Percentiles rank a stretch among this genome's conserved stretches.
Evolutionary conservation across 2,888 invertebrate genomes (phyloP).

Genomic region (Drosophila multiciliata): DNA sequence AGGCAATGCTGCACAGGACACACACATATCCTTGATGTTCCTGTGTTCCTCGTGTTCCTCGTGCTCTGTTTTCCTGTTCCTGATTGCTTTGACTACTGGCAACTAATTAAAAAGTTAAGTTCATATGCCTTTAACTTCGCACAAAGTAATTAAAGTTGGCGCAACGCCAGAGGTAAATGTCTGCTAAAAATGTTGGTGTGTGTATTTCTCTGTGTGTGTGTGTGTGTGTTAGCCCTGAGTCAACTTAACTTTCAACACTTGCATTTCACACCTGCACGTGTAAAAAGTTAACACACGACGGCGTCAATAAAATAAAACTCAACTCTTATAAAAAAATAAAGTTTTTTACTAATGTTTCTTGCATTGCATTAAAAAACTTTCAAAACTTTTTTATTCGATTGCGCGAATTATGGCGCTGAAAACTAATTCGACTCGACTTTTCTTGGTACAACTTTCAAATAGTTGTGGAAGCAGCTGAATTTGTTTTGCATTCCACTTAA

Average conservation of each 20-base stretch:
- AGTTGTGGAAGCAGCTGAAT: background rate
- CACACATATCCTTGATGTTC: conserved; percentile 11
- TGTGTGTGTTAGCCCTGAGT: conserved; percentile 40
- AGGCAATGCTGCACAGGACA: conserved; percentile 32
- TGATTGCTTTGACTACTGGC: conserved; percentile 71
- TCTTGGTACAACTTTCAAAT: background rate
- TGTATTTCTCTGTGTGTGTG: conserved; percentile 3
- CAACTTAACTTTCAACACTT: conserved; percentile 65
- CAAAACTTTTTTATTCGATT: conserved; percentile 29
- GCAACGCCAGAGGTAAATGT: conserved; percentile 61
- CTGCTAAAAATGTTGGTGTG: conserved; percentile 16
- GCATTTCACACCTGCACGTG: conserved; percentile 72
- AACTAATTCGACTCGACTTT: conserved; percentile 11
- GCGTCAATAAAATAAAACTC: conserved; percentile 46
- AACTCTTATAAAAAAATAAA: conserved; percentile 19
- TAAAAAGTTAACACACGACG: conserved; percentile 65
- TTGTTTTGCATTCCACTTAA: background rate
- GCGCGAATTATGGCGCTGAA: conserved; percentile 15
- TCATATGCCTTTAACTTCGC: conserved; percentile 74
- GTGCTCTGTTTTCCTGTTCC: conserved; percentile 14
- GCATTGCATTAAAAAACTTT: conserved; percentile 43
- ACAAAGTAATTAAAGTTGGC: conserved; percentile 77
- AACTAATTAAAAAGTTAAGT: conserved; percentile 79
- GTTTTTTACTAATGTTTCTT: conserved; percentile 46
- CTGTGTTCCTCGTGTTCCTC: background rate